Evolutionary conservation across 1,140 invertebrate genomes (phyloP).

Genomic region (Cepaea nemoralis): DNA sequence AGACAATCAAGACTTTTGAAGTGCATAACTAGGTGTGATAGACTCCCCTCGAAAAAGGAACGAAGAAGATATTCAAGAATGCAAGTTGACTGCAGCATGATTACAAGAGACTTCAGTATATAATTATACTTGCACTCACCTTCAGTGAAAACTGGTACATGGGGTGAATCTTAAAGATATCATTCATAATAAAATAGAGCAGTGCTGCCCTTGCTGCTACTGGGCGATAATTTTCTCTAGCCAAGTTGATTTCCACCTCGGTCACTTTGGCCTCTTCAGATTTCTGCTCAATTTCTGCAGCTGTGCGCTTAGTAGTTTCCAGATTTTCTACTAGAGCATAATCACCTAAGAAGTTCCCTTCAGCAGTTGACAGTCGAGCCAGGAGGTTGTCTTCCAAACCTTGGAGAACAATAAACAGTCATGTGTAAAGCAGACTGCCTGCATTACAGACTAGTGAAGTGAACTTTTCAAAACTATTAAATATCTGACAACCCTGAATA

Average conservation of each 20-base stretch:
- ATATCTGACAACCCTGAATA: too few relatives aligned
- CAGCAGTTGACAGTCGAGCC: slow-evolving; percentile 90
- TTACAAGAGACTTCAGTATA: too few relatives aligned
- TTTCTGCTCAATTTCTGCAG: slow-evolving; percentile 93
- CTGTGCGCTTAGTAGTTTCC: slow-evolving; percentile 94
- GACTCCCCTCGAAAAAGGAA: too few relatives aligned
- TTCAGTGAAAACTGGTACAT: slow-evolving; percentile 98
- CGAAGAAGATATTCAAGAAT: too few relatives aligned
- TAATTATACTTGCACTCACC: slow-evolving; percentile 74
- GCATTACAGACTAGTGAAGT: too few relatives aligned
- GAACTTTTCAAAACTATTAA: too few relatives aligned
- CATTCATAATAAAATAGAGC: slow-evolving; percentile 96
- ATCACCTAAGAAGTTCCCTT: slow-evolving; percentile 90
- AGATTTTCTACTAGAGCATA: slow-evolving; percentile 93
- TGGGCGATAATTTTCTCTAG: slow-evolving; percentile 91
- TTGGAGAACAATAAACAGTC: too few relatives aligned
- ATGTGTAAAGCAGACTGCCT: too few relatives aligned
- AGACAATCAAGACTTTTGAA: too few relatives aligned
- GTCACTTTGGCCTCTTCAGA: slow-evolving; percentile 91
- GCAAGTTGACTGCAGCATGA: not conserved
- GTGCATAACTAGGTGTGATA: too few relatives aligned
- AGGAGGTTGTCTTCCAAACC: slow-evolving; percentile 91
- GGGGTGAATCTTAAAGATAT: slow-evolving; percentile 94
- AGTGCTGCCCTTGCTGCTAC: slow-evolving; percentile 91
- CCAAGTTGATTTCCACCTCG: slow-evolving; percentile 91